These are phyloP conservation scores for Cotesia typhae DNA, from an alignment of 1,140 invertebrate species.

Conservation along the genomic window DNA sequence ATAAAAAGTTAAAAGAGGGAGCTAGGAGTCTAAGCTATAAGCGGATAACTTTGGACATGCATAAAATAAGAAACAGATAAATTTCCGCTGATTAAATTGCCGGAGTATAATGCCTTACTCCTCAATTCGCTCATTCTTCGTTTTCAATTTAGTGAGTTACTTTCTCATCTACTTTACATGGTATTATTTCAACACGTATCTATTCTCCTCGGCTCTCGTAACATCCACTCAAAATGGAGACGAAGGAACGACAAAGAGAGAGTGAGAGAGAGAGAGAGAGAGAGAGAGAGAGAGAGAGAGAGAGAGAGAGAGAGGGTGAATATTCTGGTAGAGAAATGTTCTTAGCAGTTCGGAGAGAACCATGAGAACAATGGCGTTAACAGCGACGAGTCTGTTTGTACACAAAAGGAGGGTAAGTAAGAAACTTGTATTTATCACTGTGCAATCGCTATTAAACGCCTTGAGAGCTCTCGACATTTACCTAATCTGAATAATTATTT, in stretches of 20 bases:
- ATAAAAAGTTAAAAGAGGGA: no score
- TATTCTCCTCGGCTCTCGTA: constrained; percentile 9
- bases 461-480: not conserved
- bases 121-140: not conserved
- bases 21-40: not conserved
- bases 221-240: constrained; percentile 19
- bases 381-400: constrained; percentile 37
- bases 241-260: not conserved
- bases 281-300: not conserved
- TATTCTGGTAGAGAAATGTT: not conserved
- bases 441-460: constrained; percentile 31
- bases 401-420: constrained; percentile 25
- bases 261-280: not conserved
- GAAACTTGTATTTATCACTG: constrained; percentile 26
- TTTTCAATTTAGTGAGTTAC: constrained; percentile 13
- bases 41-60: constrained; percentile 20
- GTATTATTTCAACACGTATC: constrained; percentile 41
- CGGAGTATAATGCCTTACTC: not conserved
- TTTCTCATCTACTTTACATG: constrained; percentile 36
- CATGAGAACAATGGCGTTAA: constrained; percentile 46
- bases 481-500: not conserved
- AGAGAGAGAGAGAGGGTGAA: not conserved
- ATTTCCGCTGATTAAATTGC: constrained; percentile 26
- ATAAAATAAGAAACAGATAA: constrained; percentile 28
- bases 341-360: constrained; percentile 37